These are phyloP conservation scores for Penaeus indicus DNA, from an alignment of 1,140 invertebrate genomes.

Conservation along the genomic window DNA sequence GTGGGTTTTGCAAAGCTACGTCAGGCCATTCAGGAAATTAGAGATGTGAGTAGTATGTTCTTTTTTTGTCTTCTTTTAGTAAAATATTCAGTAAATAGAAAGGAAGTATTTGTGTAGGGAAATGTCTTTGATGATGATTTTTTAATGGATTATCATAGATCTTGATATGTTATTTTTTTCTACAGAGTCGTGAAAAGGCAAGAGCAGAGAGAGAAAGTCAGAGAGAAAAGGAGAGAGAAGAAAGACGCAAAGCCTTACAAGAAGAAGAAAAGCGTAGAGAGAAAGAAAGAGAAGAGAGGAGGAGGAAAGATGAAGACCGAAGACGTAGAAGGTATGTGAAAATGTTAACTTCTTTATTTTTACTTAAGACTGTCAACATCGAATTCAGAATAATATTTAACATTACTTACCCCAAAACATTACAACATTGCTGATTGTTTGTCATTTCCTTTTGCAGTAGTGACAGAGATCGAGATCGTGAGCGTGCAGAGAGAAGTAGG, in stretches of 20 bases:
- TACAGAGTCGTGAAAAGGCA: conserved; percentile 61
- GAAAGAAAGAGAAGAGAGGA: conserved; percentile 53
- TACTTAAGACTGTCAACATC: not conserved
- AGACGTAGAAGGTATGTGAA: conserved; percentile 29
- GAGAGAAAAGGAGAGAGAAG: conserved; percentile 65
- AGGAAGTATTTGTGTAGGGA: too few species aligned
- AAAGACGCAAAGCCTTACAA: conserved; percentile 53
- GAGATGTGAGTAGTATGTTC: conserved; percentile 61
- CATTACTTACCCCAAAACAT: not conserved
- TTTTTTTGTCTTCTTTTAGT: not conserved
- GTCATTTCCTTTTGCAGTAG: conserved; percentile 1
- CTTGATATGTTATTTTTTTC: not conserved
- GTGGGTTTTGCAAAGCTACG: conserved; percentile 86
- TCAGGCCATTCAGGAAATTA: conserved; percentile 77
- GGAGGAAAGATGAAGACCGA: conserved; percentile 58
- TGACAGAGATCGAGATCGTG: conserved; percentile 47
- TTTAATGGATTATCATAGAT: not conserved
- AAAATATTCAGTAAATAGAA: not conserved
- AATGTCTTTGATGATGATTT: too few species aligned
- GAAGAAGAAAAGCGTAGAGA: conserved; percentile 64
- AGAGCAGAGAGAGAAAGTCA: conserved; percentile 65
- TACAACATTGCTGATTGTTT: not conserved
- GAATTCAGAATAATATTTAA: not conserved
- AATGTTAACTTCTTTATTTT: not conserved
- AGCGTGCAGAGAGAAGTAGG: conserved; percentile 46